These are phyloP conservation scores for Diplolepis rosae DNA, from an alignment of 2,888 invertebrate species.

Conservation along the genomic window DNA sequence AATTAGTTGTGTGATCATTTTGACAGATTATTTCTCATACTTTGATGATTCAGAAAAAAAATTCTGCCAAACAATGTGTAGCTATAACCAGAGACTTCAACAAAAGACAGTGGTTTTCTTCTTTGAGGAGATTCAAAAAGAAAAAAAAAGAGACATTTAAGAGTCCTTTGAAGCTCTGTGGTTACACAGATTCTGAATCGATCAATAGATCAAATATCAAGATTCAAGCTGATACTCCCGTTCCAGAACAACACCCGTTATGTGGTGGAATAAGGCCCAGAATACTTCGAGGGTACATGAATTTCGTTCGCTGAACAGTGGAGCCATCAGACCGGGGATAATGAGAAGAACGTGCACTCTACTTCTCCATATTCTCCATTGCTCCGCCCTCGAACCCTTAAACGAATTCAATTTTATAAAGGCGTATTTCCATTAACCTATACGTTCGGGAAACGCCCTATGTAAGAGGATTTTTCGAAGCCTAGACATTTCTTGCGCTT, in stretches of 20 bases:
- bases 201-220: slow-evolving; percentile 5
- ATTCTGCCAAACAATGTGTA: neutral
- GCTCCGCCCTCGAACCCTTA: slow-evolving; percentile 11
- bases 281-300: slow-evolving; percentile 37
- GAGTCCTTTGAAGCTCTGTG: neutral
- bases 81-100: neutral
- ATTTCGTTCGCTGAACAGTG: slow-evolving; percentile 40
- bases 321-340: slow-evolving; percentile 53
- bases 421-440: neutral
- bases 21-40: neutral
- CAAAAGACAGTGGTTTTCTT: slow-evolving; percentile 1
- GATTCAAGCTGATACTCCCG: neutral
- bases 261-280: slow-evolving; percentile 29
- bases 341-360: slow-evolving; percentile 55
- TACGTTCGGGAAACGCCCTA: neutral
- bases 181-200: neutral
- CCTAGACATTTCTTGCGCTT: neutral
- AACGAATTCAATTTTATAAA: slow-evolving; percentile 4
- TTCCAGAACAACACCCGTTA: slow-evolving; percentile 41
- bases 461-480: neutral
- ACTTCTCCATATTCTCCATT: slow-evolving; percentile 32
- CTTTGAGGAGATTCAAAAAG: neutral
- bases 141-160: neutral
- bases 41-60: neutral
- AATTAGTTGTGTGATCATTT: neutral